Evolutionary conservation across 1,140 invertebrate species (phyloP).

Genomic region (Aradophagus sp.): DNA sequence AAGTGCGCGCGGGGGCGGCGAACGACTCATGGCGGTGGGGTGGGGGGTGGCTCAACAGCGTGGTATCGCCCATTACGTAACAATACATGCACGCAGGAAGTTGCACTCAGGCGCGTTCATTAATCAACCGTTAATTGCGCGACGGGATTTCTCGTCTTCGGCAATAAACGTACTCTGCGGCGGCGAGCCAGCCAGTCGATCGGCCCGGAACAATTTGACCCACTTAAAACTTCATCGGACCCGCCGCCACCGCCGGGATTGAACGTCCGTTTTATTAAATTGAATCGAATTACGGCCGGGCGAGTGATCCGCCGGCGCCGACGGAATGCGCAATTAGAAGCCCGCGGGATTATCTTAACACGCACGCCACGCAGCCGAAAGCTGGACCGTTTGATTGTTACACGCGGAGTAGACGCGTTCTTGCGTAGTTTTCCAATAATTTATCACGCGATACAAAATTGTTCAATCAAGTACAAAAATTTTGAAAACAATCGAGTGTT

Average conservation of each 20-base stretch:
- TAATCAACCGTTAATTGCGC: conserved; percentile 50
- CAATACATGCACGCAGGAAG: conserved; percentile 29
- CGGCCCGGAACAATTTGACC: conserved; percentile 18
- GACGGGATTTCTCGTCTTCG: conserved; percentile 26
- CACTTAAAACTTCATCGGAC: conserved; percentile 5
- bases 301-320: too few relatives aligned
- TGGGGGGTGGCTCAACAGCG: neutral
- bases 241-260: neutral
- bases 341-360: too few relatives aligned
- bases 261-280: conserved; percentile 20
- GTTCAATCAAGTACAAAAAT: too few relatives aligned
- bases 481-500: too few relatives aligned
- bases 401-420: too few relatives aligned
- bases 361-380: too few relatives aligned
- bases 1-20: conserved; percentile 4
- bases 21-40: neutral
- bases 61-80: conserved; percentile 32
- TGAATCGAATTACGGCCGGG: conserved; percentile 8
- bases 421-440: too few relatives aligned
- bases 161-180: conserved; percentile 11
- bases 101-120: conserved; percentile 31
- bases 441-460: too few relatives aligned
- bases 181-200: conserved; percentile 9
- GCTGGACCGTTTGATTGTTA: too few relatives aligned
- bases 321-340: too few relatives aligned